These are phyloP conservation scores for Anseranas semipalmata DNA, from an alignment of 2,113 vertebrate genomes.

Conservation along the genomic window DNA sequence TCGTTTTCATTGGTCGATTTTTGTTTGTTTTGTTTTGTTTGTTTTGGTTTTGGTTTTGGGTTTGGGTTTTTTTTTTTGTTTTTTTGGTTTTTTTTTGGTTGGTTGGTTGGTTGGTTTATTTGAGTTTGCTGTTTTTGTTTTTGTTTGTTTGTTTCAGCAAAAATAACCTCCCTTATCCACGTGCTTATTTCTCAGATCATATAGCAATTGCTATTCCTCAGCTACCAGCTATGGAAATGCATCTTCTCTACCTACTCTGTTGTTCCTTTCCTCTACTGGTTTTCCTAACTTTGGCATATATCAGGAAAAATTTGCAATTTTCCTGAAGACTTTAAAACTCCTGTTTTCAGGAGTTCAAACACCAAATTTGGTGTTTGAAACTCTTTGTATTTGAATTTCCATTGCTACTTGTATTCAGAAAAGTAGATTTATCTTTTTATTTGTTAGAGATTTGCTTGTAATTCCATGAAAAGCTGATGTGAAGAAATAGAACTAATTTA, in stretches of 20 bases:
- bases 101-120: not conserved
- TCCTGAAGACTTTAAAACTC: not conserved
- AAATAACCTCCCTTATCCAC: not conserved
- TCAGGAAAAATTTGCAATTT: not conserved
- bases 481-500: not conserved
- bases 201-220: not conserved
- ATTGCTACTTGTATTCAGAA: not conserved
- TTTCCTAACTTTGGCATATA: not conserved
- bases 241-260: not conserved
- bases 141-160: not conserved
- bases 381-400: not conserved
- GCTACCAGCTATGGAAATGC: not conserved
- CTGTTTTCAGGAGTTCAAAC: too few relatives aligned
- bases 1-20: too few relatives aligned
- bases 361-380: not conserved
- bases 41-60: too few relatives aligned
- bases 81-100: too few relatives aligned
- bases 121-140: not conserved
- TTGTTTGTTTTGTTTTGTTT: too few relatives aligned
- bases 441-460: not conserved
- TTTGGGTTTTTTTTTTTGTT: too few relatives aligned
- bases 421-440: not conserved
- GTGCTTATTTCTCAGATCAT: not conserved
- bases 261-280: not conserved
- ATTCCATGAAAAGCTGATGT: not conserved